A percentile compares a stretch with the other conserved stretches of the same genome.
phyloP scores from a whole-genome alignment of 2,888 invertebrate genomes.

The Trachelus troglodyta region DNA sequence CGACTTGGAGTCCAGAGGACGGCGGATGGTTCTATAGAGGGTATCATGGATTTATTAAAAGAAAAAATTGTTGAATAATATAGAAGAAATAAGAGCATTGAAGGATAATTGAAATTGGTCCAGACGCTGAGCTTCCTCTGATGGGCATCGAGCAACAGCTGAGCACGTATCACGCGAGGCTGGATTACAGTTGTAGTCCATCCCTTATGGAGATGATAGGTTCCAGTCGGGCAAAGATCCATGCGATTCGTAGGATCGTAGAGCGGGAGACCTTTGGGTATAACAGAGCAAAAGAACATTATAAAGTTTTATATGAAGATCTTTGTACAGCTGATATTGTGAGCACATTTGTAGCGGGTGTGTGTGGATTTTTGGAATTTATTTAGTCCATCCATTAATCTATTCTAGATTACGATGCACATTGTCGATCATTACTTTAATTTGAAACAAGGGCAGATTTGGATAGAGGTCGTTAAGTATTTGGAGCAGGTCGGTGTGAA shows the following conservation, averaged over 20 bases:
- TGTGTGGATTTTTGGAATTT: neutral
- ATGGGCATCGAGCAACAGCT: slow-evolving; percentile 64
- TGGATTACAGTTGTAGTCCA: slow-evolving; percentile 52
- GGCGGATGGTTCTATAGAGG: slow-evolving; percentile 56
- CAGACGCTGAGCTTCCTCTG: slow-evolving; percentile 61
- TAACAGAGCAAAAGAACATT: slow-evolving; percentile 59
- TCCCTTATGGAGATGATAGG: slow-evolving; percentile 62
- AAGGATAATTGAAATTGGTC: slow-evolving; percentile 3
- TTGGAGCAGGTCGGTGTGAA: slow-evolving; percentile 56
- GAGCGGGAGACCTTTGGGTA: slow-evolving; percentile 53
- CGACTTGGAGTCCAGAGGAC: slow-evolving; percentile 53
- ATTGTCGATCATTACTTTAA: slow-evolving; percentile 65
- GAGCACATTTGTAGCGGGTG: slow-evolving; percentile 2
- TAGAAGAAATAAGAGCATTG: neutral
- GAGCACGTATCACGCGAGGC: slow-evolving; percentile 47
- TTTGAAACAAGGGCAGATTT: slow-evolving; percentile 66
- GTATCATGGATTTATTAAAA: slow-evolving; percentile 35
- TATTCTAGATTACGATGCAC: slow-evolving; percentile 62
- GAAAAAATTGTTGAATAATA: neutral
- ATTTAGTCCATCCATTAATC: neutral
- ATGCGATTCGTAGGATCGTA: slow-evolving; percentile 63
- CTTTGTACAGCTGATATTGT: slow-evolving; percentile 60
- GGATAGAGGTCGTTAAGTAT: slow-evolving; percentile 63
- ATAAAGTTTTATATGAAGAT: slow-evolving; percentile 56
- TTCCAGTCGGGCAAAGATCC: slow-evolving; percentile 67